Base-by-base conservation (phyloP, 2,113 vertebrate species). In the Myiagra hebetior region DNA sequence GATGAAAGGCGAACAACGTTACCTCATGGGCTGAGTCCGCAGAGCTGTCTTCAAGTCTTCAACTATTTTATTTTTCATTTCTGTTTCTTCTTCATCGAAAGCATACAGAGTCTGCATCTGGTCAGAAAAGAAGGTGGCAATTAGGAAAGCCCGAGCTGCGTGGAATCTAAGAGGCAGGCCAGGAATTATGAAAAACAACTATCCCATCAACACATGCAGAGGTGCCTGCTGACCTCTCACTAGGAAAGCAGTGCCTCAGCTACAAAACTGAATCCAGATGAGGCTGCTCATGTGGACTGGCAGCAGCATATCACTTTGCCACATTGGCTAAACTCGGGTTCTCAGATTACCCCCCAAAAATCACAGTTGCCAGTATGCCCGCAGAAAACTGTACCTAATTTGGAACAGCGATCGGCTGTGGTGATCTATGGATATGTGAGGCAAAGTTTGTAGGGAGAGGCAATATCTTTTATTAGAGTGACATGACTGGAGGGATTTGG, bases 21-120 rank as follows among this genome's bases (percentile, higher is more conserved):
- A 99, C 99, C 99, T 99, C 99, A 99, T 99, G 57, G 99, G 99
- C 76, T 99, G 99, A 76, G 99, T 99, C 65, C 99, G 98, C 50
- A 99, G 98, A 18, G 99, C 99, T 24, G 99, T 99, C 98, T 99
- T 99, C 93, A 99, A 98, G 98, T 99, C 99, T 97, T 99, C 99
- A 95, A 99, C 99, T 49, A 99, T 98, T 97, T 99, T 99, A 97
- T 99, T 99, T 97, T 99, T 99, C 98, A 98, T 98, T 97, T 99
- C 99, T 88, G 98, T 99, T 98, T 99, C 99, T 96, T 99, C 99
- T 92, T 99, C 99, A 52, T 99, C 99, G 15, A 99, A 99, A 27
- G 98, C 98, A 55, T 99, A 99, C 63, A 99, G 96, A 35, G 99
- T 99, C 98, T 99, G 99, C 99, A 99, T 99, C 99, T 99, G 97